Evolutionary conservation across 2,888 invertebrate genomes (phyloP), one percentile per base, ranked within the genome.

Genomic region (Chesias legatella): DNA sequence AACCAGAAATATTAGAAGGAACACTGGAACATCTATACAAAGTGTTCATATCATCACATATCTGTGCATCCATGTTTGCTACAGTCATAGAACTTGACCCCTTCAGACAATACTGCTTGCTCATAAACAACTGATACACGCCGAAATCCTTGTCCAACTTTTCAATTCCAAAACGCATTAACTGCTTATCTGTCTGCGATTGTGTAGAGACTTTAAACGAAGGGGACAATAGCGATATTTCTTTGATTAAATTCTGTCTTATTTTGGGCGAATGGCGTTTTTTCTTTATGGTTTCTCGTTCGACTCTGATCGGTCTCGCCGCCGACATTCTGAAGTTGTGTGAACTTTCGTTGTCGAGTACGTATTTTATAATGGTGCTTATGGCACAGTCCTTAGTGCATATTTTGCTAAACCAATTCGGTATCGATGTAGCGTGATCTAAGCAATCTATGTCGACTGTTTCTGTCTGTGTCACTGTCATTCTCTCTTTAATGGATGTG

Each of bases 11-110:
- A 40, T 55, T 60, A 0, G 79, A 79, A 0, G 73, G 73, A 11
- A 69, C 70, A 46, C 83, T 83, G 7, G 62, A 43, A 58, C 82
- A 81, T 33, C 77, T 55, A 42, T 82, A 84, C 25, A 84, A 43
- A 0, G 79, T 82, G 43, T 68, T 77, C 42, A 84, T 40, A n/a
- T 79, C 81, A 29, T 73, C 76, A 29, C 73, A 79, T 0, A 36
- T 41, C 1, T 53, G 43, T 2, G 36, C 7, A 1, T 63, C 56
- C 0, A 55, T 10, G 9, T 43, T 60, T 0, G 62, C 58, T 0
- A 67, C 56, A 0, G 66, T 63, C 44, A 63, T 13, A 0, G 80
- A 78, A 43, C 49, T 67, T 0, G 72, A 61, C 10, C 42, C 54
- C 1, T 57, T 56, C 1, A 58, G 5, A 2, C 48, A 48, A 10